A percentile compares a stretch with the other conserved stretches of the same genome.
Conservation (phyloP, 2,797 vertebrate genomes). For the Coendou prehensilis region DNA sequence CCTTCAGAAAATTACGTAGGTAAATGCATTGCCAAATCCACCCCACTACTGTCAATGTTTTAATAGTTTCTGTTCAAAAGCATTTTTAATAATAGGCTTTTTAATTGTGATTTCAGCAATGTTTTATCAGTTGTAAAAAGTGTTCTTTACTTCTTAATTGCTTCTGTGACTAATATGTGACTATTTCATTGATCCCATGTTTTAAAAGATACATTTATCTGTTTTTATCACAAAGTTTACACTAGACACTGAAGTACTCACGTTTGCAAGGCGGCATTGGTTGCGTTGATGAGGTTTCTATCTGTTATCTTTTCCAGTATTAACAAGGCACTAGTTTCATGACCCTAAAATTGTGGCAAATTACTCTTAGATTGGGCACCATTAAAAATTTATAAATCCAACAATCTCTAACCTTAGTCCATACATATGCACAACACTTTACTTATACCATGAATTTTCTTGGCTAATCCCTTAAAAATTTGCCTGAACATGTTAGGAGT, state of each 20-base stretch:
- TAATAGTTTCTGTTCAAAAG: constrained; percentile 70
- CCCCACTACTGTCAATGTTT: not conserved
- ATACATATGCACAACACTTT: not conserved
- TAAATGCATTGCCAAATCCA: not conserved
- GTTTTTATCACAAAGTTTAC: constrained; percentile 2
- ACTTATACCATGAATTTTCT: not conserved
- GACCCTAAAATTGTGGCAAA: constrained; percentile 91
- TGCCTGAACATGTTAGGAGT: not conserved
- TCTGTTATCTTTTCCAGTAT: constrained; percentile 99
- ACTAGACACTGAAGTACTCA: constrained; percentile 88
- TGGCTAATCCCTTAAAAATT: constrained; percentile 2
- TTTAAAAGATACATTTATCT: not conserved
- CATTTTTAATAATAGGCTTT: not conserved
- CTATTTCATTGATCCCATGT: not conserved
- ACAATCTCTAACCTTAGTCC: not conserved
- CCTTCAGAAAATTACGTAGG: constrained; percentile 11
- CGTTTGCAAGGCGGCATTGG: constrained; percentile 99
- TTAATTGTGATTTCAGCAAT: constrained; percentile 61
- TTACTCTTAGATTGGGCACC: constrained; percentile 63
- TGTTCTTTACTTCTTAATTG: constrained; percentile 16
- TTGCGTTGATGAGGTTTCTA: constrained; percentile 99
- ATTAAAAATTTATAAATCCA: constrained; percentile 43
- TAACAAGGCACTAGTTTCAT: constrained; percentile 99
- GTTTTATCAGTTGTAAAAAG: constrained; percentile 36
- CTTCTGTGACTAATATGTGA: constrained; percentile 27